These are phyloP conservation scores for Chiroxiphia lanceolata DNA, from an alignment of 2,797 vertebrate genomes.

Conservation along the genomic window DNA sequence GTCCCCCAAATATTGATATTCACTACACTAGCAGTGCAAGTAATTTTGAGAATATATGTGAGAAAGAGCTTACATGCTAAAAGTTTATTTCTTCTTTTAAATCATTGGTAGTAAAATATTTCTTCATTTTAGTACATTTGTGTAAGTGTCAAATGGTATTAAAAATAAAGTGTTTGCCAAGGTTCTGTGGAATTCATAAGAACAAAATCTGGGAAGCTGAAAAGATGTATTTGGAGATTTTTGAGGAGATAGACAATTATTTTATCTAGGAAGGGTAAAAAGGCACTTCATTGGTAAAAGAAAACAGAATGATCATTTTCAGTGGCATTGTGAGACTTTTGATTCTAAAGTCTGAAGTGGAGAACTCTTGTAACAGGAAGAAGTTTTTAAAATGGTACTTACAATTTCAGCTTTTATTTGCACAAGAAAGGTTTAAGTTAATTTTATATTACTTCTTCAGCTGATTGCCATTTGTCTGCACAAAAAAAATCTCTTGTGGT, in stretches of 20 bases:
- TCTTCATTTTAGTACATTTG: background rate
- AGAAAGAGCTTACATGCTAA: background rate
- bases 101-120: background rate
- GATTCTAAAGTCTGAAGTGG: background rate
- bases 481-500: constrained; percentile 61
- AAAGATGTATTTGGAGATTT: background rate
- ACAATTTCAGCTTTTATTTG: constrained; percentile 28
- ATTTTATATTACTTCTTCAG: constrained; percentile 67
- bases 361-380: background rate
- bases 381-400: constrained; percentile 8
- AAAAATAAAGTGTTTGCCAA: background rate
- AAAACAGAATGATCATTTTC: constrained; percentile 19
- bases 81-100: background rate
- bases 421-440: constrained; percentile 51
- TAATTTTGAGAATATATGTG: background rate
- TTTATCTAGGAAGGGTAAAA: background rate
- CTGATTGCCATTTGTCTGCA: constrained; percentile 70
- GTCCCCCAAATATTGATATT: background rate
- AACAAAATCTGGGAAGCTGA: background rate
- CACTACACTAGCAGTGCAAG: background rate
- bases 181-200: background rate
- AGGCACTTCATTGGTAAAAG: background rate
- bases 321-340: background rate
- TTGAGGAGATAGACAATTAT: background rate
- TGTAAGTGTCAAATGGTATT: background rate